Conservation (phyloP, 2,888 invertebrate genomes). For the Celastrina argiolus region DNA sequence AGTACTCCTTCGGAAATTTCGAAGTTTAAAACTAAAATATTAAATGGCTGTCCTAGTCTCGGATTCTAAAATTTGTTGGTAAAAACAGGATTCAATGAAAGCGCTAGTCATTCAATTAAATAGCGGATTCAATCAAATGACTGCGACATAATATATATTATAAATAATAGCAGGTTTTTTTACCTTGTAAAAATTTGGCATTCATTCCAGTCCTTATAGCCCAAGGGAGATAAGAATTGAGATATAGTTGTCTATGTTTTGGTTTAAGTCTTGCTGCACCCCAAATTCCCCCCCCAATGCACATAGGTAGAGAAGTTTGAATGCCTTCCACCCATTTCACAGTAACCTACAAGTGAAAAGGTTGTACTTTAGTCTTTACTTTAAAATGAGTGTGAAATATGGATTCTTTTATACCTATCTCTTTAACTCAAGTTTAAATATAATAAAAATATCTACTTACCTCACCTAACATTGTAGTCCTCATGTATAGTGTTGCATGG, state of each 20-base stretch:
- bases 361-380: too few species aligned
- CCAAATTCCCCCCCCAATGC: conserved; percentile 93
- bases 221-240: conserved; percentile 90
- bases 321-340: conserved; percentile 99
- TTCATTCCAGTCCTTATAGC: conserved; percentile 86
- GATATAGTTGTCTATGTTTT: conserved; percentile 88
- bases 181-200: conserved; percentile 88
- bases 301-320: conserved; percentile 97
- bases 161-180: too few species aligned
- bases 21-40: too few species aligned
- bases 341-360: conserved; percentile 82
- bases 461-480: conserved; percentile 92
- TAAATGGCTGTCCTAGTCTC: too few species aligned
- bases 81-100: too few species aligned
- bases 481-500: conserved; percentile 94
- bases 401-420: too few species aligned
- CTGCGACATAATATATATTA: too few species aligned
- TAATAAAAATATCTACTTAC: conserved; percentile 52
- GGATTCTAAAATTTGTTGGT: too few species aligned
- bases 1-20: too few species aligned
- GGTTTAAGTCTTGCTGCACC: conserved; percentile 92
- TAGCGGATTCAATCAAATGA: too few species aligned
- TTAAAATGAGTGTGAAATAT: too few species aligned
- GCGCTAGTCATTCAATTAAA: too few species aligned
- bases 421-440: not conserved